phyloP scores from a whole-genome alignment of 2,888 invertebrate genomes.

The Mellilla xanthometata region DNA sequence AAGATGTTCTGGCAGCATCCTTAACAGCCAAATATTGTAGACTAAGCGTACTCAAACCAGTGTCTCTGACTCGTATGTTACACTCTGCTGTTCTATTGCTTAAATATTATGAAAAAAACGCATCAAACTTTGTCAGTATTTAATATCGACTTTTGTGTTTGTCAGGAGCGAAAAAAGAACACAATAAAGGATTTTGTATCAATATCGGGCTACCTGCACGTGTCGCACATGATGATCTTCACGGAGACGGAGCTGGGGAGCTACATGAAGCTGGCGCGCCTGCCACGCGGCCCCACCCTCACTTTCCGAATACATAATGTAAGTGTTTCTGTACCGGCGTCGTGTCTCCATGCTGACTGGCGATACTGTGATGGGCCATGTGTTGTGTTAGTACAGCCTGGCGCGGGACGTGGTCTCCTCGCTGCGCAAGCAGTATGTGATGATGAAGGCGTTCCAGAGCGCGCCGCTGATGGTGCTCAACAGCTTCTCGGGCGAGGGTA shows the following conservation, averaged over 20 bases:
- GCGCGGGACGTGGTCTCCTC: constrained; percentile 93
- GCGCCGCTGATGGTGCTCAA: constrained; percentile 96
- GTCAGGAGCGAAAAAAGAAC: constrained; percentile 92
- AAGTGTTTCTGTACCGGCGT: no score
- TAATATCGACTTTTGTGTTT: no score
- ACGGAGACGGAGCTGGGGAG: constrained; percentile 92
- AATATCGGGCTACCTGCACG: constrained; percentile 94
- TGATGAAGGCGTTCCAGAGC: constrained; percentile 91
- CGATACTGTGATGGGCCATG: no score
- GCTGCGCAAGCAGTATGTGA: constrained; percentile 91
- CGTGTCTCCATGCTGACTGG: no score
- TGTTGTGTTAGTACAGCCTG: constrained; percentile 84
- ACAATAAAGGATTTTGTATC: constrained; percentile 98
- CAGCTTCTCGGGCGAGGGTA: constrained; percentile 94
- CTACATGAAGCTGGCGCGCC: constrained; percentile 91
- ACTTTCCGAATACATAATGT: constrained; percentile 89
- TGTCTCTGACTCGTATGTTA: no score
- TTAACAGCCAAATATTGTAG: no score
- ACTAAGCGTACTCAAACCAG: no score
- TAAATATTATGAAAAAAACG: no score
- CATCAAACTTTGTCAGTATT: no score
- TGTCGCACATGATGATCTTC: constrained; percentile 95
- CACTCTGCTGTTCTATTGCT: no score
- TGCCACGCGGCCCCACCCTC: constrained; percentile 96
- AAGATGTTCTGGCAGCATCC: no score